Evolutionary conservation across 2,888 invertebrate genomes (phyloP).

Genomic region (Athalia cordata): DNA sequence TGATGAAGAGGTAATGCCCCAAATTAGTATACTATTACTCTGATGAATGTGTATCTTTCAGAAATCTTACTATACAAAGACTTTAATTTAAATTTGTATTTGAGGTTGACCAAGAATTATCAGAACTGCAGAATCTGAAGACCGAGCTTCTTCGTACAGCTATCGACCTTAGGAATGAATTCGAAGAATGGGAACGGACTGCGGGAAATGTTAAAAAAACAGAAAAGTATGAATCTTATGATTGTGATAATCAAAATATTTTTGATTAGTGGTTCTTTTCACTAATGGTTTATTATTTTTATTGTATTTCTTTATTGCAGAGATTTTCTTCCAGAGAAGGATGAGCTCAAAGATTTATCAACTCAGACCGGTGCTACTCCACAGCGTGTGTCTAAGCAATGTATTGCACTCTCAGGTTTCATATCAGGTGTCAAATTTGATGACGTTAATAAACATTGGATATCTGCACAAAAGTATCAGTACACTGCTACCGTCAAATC

Average conservation of each 20-base stretch:
- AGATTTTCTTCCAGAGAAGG: not conserved
- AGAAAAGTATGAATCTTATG: conserved; percentile 4
- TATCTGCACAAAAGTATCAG: conserved; percentile 52
- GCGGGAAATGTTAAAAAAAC: not conserved
- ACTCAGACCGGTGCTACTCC: not conserved
- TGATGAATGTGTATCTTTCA: not conserved
- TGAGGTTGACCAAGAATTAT: conserved; percentile 50
- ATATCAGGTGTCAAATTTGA: conserved; percentile 56
- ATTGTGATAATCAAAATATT: not conserved
- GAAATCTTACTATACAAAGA: not conserved
- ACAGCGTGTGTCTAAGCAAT: conserved; percentile 42
- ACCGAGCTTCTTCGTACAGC: conserved; percentile 48
- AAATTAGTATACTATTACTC: not conserved
- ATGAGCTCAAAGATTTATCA: conserved; percentile 10
- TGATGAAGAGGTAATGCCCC: conserved; percentile 13
- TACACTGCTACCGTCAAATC: conserved; percentile 54
- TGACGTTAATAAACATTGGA: conserved; percentile 56
- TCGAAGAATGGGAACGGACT: conserved; percentile 34
- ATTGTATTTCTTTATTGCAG: conserved; percentile 3
- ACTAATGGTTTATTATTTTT: not conserved
- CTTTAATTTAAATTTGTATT: not conserved
- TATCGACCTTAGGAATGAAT: conserved; percentile 46
- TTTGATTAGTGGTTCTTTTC: not conserved
- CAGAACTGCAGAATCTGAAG: conserved; percentile 43
- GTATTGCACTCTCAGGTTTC: conserved; percentile 47